A percentile compares a stretch with the other conserved stretches of the same genome.
These are phyloP conservation scores for Antheraea assamensis DNA, from an alignment of 2,888 invertebrate genomes.

Conservation along the genomic window DNA sequence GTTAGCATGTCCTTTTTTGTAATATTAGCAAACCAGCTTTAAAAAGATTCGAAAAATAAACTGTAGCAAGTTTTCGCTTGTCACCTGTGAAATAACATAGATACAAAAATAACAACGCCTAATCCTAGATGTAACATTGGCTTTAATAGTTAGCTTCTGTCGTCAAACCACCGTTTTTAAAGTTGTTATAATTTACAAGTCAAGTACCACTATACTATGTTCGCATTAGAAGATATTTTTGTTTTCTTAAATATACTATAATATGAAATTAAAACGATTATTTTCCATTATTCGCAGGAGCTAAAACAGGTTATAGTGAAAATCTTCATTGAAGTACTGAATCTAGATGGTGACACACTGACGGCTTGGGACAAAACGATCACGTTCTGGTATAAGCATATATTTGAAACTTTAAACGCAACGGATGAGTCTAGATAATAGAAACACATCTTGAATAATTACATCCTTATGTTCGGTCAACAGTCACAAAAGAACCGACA, in stretches of 20 bases:
- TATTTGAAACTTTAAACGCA: slow-evolving; percentile 60
- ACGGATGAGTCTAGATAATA: slow-evolving; percentile 45
- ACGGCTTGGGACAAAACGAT: slow-evolving; percentile 72
- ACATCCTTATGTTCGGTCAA: slow-evolving; percentile 5
- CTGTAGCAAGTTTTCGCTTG: no score
- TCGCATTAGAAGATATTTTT: neutral
- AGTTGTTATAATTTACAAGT: neutral
- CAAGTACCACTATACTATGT: neutral
- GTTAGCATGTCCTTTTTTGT: no score
- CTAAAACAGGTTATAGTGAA: slow-evolving; percentile 71
- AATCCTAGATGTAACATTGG: no score
- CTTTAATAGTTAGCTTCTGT: no score
- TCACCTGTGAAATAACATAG: no score
- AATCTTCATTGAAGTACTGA: slow-evolving; percentile 72
- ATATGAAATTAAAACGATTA: neutral
- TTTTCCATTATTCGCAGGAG: slow-evolving; percentile 51
- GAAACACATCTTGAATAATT: slow-evolving; percentile 27
- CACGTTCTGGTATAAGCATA: slow-evolving; percentile 74
- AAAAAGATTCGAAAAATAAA: no score
- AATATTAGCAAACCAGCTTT: no score
- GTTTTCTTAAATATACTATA: no score
- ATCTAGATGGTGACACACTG: slow-evolving; percentile 62
- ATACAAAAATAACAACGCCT: no score
- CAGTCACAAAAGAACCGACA: slow-evolving; percentile 3
- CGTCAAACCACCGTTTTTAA: no score